Conservation (phyloP, 2,797 vertebrate genomes). For the Phataginus tetradactyla region DNA sequence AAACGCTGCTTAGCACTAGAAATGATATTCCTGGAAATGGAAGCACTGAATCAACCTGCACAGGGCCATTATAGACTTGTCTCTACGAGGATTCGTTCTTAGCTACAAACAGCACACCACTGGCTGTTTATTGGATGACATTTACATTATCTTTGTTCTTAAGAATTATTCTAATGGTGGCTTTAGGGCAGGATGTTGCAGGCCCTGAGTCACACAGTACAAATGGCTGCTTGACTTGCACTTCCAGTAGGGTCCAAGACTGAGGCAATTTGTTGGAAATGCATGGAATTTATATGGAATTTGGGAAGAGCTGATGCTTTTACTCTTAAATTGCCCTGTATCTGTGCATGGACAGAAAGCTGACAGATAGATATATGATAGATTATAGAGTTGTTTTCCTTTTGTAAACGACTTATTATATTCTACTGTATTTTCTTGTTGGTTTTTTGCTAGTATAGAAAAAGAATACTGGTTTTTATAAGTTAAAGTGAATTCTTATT, state of each 20-base stretch:
- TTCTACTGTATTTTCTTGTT: background rate
- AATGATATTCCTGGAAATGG: background rate
- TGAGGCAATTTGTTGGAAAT: background rate
- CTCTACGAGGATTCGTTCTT: background rate
- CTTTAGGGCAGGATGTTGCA: background rate
- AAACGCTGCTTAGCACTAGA: background rate
- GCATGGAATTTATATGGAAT: background rate
- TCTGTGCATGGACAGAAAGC: background rate
- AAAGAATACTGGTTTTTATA: background rate
- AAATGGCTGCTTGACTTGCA: background rate
- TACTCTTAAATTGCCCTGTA: background rate
- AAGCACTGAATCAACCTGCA: background rate
- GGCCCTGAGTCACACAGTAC: background rate
- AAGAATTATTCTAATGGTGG: background rate
- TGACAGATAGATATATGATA: background rate
- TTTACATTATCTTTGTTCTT: background rate
- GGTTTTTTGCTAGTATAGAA: background rate
- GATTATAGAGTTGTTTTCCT: background rate
- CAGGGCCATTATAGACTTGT: background rate
- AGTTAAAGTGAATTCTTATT: background rate
- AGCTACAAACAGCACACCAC: background rate
- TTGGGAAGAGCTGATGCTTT: background rate
- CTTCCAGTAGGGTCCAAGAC: background rate
- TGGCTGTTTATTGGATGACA: background rate
- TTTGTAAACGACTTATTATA: background rate